Evolutionary conservation across 2,797 vertebrate genomes (phyloP).

Genomic region (Tragopan temminckii): DNA sequence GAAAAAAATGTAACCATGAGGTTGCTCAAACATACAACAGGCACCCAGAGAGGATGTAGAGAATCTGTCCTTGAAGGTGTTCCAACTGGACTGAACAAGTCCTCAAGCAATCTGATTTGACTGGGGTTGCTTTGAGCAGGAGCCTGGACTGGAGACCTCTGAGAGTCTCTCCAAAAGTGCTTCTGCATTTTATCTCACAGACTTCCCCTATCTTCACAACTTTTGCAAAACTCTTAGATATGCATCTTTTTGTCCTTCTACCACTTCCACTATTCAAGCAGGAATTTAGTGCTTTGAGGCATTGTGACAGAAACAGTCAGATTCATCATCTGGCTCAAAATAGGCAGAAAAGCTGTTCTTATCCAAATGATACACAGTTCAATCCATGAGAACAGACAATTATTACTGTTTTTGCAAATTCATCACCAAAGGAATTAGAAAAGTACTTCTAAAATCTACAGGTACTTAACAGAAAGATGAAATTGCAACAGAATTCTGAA

Average conservation of each 20-base stretch:
- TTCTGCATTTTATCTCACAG: neutral
- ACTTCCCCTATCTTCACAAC: neutral
- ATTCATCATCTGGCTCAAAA: neutral
- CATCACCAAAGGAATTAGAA: neutral
- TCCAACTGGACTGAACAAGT: neutral
- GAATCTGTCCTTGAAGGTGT: neutral
- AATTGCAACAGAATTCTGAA: fast-evolving
- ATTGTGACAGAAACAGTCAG: neutral
- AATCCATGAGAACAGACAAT: neutral
- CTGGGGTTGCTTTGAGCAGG: neutral
- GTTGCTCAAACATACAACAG: neutral
- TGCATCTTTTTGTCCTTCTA: neutral
- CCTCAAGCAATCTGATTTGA: neutral
- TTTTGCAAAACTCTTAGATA: neutral
- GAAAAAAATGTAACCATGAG: neutral
- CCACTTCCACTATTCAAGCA: neutral
- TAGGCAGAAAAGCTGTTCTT: neutral
- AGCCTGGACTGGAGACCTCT: neutral
- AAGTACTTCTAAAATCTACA: neutral
- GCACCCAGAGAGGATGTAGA: neutral
- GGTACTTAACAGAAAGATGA: neutral
- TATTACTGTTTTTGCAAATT: neutral
- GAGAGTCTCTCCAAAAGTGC: neutral
- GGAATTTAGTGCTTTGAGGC: neutral
- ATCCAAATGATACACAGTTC: neutral